A percentile compares a stretch with the other conserved stretches of the same genome.
These are phyloP conservation scores for Tetragnatha montana DNA, from an alignment of 2,888 invertebrate genomes.

Conservation along the genomic window DNA sequence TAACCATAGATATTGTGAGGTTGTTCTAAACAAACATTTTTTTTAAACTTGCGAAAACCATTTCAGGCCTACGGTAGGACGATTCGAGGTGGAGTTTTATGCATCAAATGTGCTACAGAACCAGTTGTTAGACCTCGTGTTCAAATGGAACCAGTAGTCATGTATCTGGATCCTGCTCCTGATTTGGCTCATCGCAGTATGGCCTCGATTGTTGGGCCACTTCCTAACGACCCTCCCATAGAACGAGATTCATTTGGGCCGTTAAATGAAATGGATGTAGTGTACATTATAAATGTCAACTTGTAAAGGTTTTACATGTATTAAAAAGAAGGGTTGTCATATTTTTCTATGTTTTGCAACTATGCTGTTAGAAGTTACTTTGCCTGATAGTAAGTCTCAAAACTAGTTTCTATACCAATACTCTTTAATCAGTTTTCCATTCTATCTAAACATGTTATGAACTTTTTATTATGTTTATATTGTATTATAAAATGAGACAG, in stretches of 20 bases:
- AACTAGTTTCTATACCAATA: too few relatives aligned
- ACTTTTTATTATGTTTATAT: too few relatives aligned
- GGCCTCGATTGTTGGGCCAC: slow-evolving; percentile 37
- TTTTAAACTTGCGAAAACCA: too few relatives aligned
- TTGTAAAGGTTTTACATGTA: slow-evolving; percentile 13
- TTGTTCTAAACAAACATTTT: too few relatives aligned
- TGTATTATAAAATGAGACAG: too few relatives aligned
- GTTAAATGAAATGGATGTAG: slow-evolving; percentile 44
- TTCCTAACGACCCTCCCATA: slow-evolving; percentile 57
- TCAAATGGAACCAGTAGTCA: slow-evolving; percentile 37
- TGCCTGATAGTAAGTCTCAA: too few relatives aligned
- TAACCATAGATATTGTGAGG: not conserved
- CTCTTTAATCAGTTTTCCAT: too few relatives aligned
- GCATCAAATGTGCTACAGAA: slow-evolving; percentile 59
- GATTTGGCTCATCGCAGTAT: slow-evolving; percentile 54
- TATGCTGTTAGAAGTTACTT: too few relatives aligned
- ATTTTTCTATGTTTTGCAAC: slow-evolving; percentile 18
- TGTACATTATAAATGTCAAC: slow-evolving; percentile 53
- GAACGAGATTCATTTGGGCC: slow-evolving; percentile 10
- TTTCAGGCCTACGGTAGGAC: slow-evolving; percentile 34
- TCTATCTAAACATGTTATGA: too few relatives aligned
- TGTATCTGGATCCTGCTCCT: slow-evolving; percentile 51
- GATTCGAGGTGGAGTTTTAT: slow-evolving; percentile 46
- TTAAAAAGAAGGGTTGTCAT: not conserved
- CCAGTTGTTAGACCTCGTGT: slow-evolving; percentile 43